These are phyloP conservation scores for Pycnonotus jocosus DNA, from an alignment of 2,113 vertebrate species.

Conservation along the genomic window DNA sequence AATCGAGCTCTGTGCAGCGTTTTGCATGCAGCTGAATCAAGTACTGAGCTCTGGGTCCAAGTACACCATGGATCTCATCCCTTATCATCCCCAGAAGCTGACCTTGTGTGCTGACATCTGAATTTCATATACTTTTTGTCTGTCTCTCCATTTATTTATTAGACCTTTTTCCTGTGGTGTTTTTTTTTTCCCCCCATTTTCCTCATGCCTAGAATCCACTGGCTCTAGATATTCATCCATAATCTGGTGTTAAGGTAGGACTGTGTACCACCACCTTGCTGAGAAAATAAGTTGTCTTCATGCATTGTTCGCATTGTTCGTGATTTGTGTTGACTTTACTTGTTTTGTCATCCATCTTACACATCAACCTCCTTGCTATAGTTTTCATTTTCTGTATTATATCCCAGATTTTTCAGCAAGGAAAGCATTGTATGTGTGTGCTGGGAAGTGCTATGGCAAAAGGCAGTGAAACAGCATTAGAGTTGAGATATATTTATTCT, in stretches of 20 bases:
- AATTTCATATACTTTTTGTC: background rate
- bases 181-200: rapidly evolving
- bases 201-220: background rate
- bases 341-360: background rate
- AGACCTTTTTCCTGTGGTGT: background rate
- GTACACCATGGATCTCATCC: rapidly evolving
- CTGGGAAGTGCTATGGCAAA: background rate
- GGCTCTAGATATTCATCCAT: background rate
- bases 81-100: background rate
- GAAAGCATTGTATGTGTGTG: rapidly evolving
- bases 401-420: background rate
- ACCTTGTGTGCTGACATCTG: background rate
- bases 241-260: background rate
- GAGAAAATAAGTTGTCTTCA: background rate
- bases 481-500: background rate
- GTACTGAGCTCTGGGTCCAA: background rate
- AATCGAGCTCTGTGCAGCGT: rapidly evolving
- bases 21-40: background rate
- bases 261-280: background rate
- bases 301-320: rapidly evolving
- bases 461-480: background rate
- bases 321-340: background rate
- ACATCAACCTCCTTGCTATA: background rate
- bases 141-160: background rate
- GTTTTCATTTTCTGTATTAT: background rate